These are phyloP conservation scores for Oncorhynchus gorbuscha DNA, from an alignment of 2,113 vertebrate species.

Conservation along the genomic window DNA sequence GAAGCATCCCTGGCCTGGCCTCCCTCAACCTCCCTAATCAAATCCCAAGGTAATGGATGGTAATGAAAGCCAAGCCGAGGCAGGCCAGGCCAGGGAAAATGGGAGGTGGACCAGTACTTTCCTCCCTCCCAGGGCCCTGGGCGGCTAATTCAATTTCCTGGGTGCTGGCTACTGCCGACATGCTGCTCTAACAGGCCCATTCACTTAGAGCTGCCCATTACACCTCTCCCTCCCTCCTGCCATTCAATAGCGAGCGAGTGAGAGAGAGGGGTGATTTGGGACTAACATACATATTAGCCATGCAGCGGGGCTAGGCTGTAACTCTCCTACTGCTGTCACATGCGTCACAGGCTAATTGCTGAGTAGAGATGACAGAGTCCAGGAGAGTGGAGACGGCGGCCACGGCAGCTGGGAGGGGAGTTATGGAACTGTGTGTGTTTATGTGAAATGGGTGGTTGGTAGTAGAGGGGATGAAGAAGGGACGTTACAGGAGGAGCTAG, in stretches of 20 bases:
- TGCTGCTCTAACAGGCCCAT: constrained; percentile 64
- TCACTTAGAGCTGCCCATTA: constrained; percentile 71
- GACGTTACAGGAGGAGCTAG: too few relatives aligned
- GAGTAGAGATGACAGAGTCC: not conserved
- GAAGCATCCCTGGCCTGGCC: not conserved
- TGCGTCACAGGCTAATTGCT: constrained; percentile 2
- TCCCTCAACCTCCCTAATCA: constrained; percentile 31
- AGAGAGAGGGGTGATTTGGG: constrained; percentile 7
- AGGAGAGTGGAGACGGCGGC: not conserved
- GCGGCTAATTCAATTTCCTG: constrained; percentile 72
- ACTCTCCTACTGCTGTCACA: not conserved
- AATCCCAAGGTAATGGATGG: constrained; percentile 29
- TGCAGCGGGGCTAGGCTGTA: not conserved
- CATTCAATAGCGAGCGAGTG: constrained; percentile 24
- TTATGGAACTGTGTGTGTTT: not conserved
- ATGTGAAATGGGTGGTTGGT: too few relatives aligned
- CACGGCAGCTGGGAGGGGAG: not conserved
- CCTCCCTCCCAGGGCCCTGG: constrained; percentile 28
- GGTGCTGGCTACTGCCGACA: constrained; percentile 52
- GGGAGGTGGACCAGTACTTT: constrained; percentile 12
- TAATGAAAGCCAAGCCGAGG: constrained; percentile 3
- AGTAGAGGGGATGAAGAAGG: not conserved
- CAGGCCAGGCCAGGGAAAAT: not conserved
- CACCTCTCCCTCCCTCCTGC: constrained; percentile 30
- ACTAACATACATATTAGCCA: constrained; percentile 2